These are phyloP conservation scores for Hippopotamus amphibius DNA, from an alignment of 2,113 vertebrate genomes.

Conservation along the genomic window DNA sequence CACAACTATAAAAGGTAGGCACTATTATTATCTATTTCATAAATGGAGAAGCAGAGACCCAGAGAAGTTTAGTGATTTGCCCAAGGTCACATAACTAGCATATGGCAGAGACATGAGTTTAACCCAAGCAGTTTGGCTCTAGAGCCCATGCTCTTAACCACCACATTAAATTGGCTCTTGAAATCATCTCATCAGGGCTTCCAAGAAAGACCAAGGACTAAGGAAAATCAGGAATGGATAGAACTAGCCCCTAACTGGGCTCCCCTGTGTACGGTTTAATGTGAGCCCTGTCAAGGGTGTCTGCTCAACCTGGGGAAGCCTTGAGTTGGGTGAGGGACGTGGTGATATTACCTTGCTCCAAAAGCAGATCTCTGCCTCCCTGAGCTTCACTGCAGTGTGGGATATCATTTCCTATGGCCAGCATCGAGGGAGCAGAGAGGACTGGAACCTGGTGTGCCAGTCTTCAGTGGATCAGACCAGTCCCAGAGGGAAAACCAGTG, in stretches of 20 bases:
- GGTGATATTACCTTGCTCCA: neutral
- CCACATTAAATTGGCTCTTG: neutral
- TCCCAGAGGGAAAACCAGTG: neutral
- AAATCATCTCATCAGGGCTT: neutral
- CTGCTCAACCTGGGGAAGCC: neutral
- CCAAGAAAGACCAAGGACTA: neutral
- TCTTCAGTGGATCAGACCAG: neutral
- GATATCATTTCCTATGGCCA: slow-evolving; percentile 15
- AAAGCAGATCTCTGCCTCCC: neutral
- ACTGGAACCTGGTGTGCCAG: neutral
- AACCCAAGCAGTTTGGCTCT: neutral
- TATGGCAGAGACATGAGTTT: neutral
- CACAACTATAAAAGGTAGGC: neutral
- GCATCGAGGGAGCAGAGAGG: neutral
- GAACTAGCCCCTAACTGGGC: neutral
- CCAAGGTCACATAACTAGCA: neutral
- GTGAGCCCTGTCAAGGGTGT: neutral
- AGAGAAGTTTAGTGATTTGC: slow-evolving; percentile 34
- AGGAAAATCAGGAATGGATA: neutral
- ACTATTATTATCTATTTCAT: slow-evolving; percentile 21
- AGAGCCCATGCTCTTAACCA: neutral
- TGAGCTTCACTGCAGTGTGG: neutral
- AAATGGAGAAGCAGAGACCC: neutral
- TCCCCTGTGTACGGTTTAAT: neutral
- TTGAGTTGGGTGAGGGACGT: neutral